Conservation (phyloP, 2,113 vertebrate species). For the Rhinoderma darwinii region DNA sequence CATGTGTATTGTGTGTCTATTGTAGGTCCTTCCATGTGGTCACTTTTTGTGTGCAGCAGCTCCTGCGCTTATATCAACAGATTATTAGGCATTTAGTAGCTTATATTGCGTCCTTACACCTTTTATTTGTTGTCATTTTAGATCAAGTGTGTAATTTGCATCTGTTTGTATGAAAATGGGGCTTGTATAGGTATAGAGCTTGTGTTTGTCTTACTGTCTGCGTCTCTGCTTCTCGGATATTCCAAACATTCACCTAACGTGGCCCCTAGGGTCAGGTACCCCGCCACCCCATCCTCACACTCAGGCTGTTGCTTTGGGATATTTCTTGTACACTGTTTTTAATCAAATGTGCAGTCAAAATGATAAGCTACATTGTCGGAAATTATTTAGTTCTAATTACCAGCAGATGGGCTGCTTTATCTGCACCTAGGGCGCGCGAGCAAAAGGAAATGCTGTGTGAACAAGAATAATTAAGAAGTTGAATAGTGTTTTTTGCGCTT, state of each 20-base stretch:
- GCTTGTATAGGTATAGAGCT: background rate
- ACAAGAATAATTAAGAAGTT: slow-evolving; percentile 99
- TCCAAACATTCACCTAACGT: slow-evolving; percentile 14
- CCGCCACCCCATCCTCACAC: background rate
- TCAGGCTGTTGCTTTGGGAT: slow-evolving; percentile 63
- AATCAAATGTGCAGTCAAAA: slow-evolving; percentile 98
- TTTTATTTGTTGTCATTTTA: background rate
- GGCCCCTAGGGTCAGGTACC: slow-evolving; percentile 36
- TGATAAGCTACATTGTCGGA: slow-evolving; percentile 96
- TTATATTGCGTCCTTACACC: background rate
- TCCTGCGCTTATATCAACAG: background rate
- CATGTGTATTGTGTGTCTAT: background rate
- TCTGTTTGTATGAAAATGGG: background rate
- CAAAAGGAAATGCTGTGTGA: slow-evolving; percentile 98
- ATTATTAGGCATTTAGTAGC: background rate
- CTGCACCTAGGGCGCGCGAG: slow-evolving; percentile 98
- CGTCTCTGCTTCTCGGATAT: background rate
- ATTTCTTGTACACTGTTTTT: slow-evolving; percentile 86
- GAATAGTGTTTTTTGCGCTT: slow-evolving; percentile 97
- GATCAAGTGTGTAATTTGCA: background rate
- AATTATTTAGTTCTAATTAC: slow-evolving; percentile 99
- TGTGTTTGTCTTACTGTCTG: background rate
- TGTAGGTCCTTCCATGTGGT: background rate
- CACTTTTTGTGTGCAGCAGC: too few species aligned
- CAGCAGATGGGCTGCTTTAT: slow-evolving; percentile 99